Evolutionary conservation across 1,140 invertebrate genomes (phyloP).

Genomic region (Philaenus spumarius): DNA sequence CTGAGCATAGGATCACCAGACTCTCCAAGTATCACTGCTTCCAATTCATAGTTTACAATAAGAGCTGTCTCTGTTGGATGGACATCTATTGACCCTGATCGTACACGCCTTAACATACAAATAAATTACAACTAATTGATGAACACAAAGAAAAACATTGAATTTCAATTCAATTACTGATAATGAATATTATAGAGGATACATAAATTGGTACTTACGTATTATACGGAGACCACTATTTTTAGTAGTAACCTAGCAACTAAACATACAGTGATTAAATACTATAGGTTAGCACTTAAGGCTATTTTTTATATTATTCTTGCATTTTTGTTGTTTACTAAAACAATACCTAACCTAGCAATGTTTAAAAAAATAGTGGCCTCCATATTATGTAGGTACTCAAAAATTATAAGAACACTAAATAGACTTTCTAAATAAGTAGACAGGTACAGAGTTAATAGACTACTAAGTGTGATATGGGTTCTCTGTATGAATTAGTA

Average conservation of each 20-base stretch:
- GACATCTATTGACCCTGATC: slow-evolving; percentile 78
- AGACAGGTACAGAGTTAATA: too few species aligned
- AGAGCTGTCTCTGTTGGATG: slow-evolving; percentile 86
- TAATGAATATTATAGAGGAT: not conserved
- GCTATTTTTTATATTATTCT: not conserved
- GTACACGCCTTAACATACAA: slow-evolving; percentile 64
- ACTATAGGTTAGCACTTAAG: not conserved
- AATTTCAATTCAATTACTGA: not conserved
- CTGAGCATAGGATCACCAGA: slow-evolving; percentile 77
- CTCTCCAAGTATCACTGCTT: slow-evolving; percentile 77
- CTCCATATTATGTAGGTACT: not conserved
- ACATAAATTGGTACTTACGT: too few species aligned
- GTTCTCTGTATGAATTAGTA: too few species aligned
- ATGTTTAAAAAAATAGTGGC: too few species aligned
- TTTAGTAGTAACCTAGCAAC: too few species aligned
- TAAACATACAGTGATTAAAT: too few species aligned
- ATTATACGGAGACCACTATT: too few species aligned
- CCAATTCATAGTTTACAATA: slow-evolving; percentile 84
- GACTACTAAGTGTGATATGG: too few species aligned
- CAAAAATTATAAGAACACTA: not conserved
- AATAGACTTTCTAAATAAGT: too few species aligned
- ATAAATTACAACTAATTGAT: slow-evolving; percentile 1
- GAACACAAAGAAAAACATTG: slow-evolving; percentile 18
- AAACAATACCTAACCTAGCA: too few species aligned
- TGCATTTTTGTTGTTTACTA: too few species aligned